Base-by-base conservation (phyloP, 2,113 vertebrate genomes). In the Mustelus asterias region DNA sequence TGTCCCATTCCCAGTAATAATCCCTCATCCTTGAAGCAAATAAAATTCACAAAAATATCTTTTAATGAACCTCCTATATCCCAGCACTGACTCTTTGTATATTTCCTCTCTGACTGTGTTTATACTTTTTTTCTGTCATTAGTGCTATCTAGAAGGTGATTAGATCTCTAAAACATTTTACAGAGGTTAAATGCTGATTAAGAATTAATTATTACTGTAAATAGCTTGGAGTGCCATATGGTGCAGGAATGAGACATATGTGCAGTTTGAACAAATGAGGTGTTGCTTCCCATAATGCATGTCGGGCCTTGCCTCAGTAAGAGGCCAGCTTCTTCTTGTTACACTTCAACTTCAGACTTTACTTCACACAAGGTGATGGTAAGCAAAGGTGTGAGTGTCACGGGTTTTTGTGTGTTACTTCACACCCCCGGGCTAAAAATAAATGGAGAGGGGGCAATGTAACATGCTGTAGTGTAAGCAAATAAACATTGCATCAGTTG, bases 121-220 rank as follows among this genome's bases (percentile, higher is more conserved):
- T 98, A 98, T 98, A 97, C 98, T 98, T 98, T 98, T 69, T 98
- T 98, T 98, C 97, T 98, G 98, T 98, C 98, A 98, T 98, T 98
- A 98, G 98, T 98, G 97, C 98, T 98, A 98, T 98, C 98, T 98
- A 98, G 98, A 98, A 98, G 98, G 98, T 98, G 98, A 98, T 98
- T 98, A 98, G 97, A 98, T 98, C 98, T 98, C 98, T 98, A 97
- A 98, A 97, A 98, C 98, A 98, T 98, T 98, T 98, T 98, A 98
- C 98, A 98, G 98, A 98, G 98, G 98, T 98, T 99, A 98, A 98
- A 98, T 98, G 98, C 98, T 99, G 98, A 99, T 98, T 98, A 99
- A 98, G 98, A 98, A 99, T 99, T 99, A 98, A 99, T 99, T 99
- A 99, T 98, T 98, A 97, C 98, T 98, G 98, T 98, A 99, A 98